These are phyloP conservation scores for Falco punctatus DNA, from an alignment of 2,113 vertebrate genomes.

Conservation along the genomic window DNA sequence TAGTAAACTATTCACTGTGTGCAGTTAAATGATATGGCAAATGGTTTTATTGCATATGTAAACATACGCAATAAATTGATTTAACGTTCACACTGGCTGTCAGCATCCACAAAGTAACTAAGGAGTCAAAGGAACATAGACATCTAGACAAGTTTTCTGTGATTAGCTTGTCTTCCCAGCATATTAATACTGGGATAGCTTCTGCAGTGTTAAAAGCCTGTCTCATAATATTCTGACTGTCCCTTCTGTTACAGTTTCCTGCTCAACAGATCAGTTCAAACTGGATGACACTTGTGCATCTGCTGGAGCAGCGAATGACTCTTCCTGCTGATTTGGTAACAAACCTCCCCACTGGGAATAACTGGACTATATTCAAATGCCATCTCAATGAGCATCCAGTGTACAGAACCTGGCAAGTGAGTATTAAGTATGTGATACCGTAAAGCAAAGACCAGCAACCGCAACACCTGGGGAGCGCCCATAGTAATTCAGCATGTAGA, in stretches of 20 bases:
- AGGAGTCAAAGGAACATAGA: background rate
- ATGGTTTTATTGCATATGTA: background rate
- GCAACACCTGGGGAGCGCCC: background rate
- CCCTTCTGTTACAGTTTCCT: background rate
- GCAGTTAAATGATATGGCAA: background rate
- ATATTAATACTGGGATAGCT: background rate
- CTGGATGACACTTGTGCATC: background rate
- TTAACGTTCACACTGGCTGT: constrained; percentile 15
- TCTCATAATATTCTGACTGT: background rate
- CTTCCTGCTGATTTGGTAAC: background rate
- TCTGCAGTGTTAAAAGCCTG: background rate
- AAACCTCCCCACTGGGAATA: background rate
- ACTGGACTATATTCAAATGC: background rate
- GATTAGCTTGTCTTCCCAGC: constrained; percentile 28
- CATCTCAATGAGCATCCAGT: background rate
- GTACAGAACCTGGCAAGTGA: background rate
- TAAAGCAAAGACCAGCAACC: background rate
- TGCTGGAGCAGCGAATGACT: background rate
- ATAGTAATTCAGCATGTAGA: background rate
- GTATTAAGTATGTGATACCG: fast-evolving
- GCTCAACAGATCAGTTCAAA: constrained; percentile 30
- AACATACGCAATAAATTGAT: constrained; percentile 34
- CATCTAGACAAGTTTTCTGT: background rate
- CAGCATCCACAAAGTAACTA: constrained; percentile 29
- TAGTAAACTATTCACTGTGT: background rate